Percentiles rank a stretch among this genome's conserved stretches.
phyloP scores from a whole-genome alignment of 2,888 invertebrate genomes.

The Ypsolopha sequella region DNA sequence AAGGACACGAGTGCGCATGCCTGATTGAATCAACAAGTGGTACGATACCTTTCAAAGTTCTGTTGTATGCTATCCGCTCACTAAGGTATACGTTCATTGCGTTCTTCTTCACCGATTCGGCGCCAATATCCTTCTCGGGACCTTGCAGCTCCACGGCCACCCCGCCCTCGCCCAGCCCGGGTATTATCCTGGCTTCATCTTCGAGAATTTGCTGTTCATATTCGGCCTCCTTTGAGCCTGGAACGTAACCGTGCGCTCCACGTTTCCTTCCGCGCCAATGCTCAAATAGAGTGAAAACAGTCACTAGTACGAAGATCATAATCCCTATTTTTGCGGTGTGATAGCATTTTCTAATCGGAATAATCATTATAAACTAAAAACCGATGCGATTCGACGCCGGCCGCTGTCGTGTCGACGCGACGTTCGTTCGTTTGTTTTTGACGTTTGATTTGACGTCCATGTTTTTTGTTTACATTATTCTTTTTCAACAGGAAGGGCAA shows the following conservation, averaged over 20 bases:
- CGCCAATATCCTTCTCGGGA: conserved; percentile 74
- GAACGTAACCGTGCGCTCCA: conserved; percentile 25
- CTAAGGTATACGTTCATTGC: conserved; percentile 92
- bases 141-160: conserved; percentile 75
- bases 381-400: not conserved
- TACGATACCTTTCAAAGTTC: conserved; percentile 75
- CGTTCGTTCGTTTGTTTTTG: conserved; percentile 1
- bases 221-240: conserved; percentile 18
- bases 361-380: conserved; percentile 34
- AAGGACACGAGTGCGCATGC: too few species aligned
- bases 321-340: conserved; percentile 38
- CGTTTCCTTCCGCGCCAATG: conserved; percentile 55
- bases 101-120: conserved; percentile 81
- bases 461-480: conserved; percentile 37
- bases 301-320: conserved; percentile 37
- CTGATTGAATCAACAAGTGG: too few species aligned
- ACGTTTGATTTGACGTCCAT: conserved; percentile 21
- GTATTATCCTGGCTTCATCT: conserved; percentile 75
- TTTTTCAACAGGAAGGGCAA: conserved; percentile 47
- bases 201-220: conserved; percentile 66
- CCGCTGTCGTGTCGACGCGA: not conserved
- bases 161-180: conserved; percentile 79
- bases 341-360: conserved; percentile 54
- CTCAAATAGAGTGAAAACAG: conserved; percentile 44
- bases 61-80: conserved; percentile 87